Evolutionary conservation across 2,113 vertebrate genomes (phyloP), one percentile per base, ranked within the genome.

Genomic region (Centrocercus urophasianus): DNA sequence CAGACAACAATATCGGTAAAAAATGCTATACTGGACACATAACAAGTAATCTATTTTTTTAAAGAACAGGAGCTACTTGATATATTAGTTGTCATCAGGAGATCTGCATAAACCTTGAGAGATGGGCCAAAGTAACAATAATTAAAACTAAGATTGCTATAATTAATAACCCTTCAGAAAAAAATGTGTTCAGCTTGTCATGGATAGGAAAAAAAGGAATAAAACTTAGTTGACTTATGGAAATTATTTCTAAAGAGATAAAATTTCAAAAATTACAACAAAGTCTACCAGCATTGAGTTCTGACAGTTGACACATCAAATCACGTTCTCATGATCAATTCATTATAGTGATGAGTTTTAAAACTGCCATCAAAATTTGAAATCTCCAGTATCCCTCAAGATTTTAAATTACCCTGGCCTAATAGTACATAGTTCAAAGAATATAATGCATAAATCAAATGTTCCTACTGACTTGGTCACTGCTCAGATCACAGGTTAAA

Each of bases 371-470:
- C 5, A 32, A 82, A 52, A 38, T 48, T 28, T 73, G 34, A 45
- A 66, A 32, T 61, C 10, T 79, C 11, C 16, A 76, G 5, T 28
- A 47, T 14, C 52, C 25, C 19, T 32, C 16, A 50, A 3, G 2
- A 84, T 81, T 89, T 76, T 65, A 66, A 79, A 91, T 28, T 27
- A 54, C n/a, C 17, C 59, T 76, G 17, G 38, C 64, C 86, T 79
- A 79, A 75, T 19, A 36, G 22, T 13, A 69, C 2, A 1, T 13
- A 71, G n/a, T 34, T 54, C 71, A 59, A 95, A 92, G 28, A 79
- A 24, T 57, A 18, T 65, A 81, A 84, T 61, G 59, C 40, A 77
- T 90, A 67, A 93, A 85, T 87, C 89, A 94, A 71, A 73, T 54
- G 17, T 30, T 88, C 36, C 59, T 87, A 20, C 36, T 95, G 74